These are phyloP conservation scores for Drosophila multiciliata DNA, from an alignment of 2,888 invertebrate species.

Conservation along the genomic window DNA sequence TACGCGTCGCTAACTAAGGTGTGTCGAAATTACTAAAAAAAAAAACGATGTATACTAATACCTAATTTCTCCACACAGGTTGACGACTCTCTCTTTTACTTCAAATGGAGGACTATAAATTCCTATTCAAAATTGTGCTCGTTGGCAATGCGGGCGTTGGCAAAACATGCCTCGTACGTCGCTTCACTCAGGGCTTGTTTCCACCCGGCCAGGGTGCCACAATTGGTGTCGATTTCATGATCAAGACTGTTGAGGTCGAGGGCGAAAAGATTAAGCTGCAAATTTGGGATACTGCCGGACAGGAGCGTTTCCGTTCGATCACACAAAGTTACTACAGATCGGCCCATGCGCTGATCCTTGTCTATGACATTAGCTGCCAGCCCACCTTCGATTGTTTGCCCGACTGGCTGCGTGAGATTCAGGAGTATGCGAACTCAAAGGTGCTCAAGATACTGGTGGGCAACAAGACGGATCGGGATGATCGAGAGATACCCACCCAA, in stretches of 20 bases:
- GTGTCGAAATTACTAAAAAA: conserved; percentile 46
- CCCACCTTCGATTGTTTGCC: conserved; percentile 98
- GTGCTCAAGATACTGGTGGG: conserved; percentile 87
- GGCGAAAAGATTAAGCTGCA: conserved; percentile 98
- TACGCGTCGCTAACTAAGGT: conserved; percentile 76
- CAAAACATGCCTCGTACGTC: conserved; percentile 97
- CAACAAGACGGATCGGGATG: conserved; percentile 99
- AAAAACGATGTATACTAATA: conserved; percentile 36
- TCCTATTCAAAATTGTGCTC: conserved; percentile 98
- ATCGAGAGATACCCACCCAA: conserved; percentile 94
- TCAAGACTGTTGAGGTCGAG: conserved; percentile 98
- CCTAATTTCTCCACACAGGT: conserved; percentile 5
- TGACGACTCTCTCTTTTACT: conserved; percentile 4
- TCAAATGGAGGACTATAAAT: conserved; percentile 98
- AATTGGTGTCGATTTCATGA: conserved; percentile 99
- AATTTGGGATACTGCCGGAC: conserved; percentile 99
- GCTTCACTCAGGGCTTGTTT: conserved; percentile 99
- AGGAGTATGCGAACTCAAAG: conserved; percentile 98
- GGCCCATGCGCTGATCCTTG: conserved; percentile 97
- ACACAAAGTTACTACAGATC: conserved; percentile 99
- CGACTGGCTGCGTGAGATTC: conserved; percentile 98
- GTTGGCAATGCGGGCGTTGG: conserved; percentile 99
- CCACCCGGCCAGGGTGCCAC: conserved; percentile 99
- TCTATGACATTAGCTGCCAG: conserved; percentile 98
- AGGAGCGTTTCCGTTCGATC: conserved; percentile 98